A percentile compares a stretch with the other conserved stretches of the same genome.
Evolutionary conservation across 1,140 invertebrate species (phyloP).

Genomic region (Lepidurus packardi): DNA sequence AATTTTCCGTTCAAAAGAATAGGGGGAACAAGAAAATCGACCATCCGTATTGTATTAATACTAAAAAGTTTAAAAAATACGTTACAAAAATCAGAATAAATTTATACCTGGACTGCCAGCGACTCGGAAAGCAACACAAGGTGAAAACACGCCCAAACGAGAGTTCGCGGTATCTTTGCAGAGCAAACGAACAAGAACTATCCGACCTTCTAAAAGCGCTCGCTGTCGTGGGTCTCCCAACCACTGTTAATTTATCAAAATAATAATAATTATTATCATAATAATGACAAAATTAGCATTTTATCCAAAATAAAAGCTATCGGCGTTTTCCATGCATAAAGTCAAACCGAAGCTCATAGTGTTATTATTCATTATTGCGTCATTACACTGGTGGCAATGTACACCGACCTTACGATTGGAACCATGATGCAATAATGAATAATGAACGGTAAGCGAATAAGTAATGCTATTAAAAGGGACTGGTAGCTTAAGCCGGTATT

Average conservation of each 20-base stretch:
- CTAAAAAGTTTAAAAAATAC: background rate
- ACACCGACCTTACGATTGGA: no score
- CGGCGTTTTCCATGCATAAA: background rate
- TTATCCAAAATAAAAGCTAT: no score
- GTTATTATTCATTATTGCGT: background rate
- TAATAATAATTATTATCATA: background rate
- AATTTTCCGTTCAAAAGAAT: background rate
- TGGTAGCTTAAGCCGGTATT: background rate
- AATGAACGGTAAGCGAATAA: no score
- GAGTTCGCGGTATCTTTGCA: constrained; percentile 64
- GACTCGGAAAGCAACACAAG: constrained; percentile 74
- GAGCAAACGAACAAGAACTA: constrained; percentile 68
- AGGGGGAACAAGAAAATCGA: background rate
- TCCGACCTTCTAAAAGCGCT: constrained; percentile 64
- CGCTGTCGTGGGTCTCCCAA: constrained; percentile 66
- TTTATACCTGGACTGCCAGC: constrained; percentile 72
- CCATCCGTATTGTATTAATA: background rate
- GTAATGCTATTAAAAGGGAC: background rate
- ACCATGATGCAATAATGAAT: no score
- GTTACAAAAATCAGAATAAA: background rate
- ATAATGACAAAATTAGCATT: no score
- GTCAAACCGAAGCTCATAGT: background rate
- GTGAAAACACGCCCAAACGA: constrained; percentile 57
- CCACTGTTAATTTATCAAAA: constrained; percentile 59
- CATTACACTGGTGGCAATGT: no score